Percentiles rank a stretch among this genome's conserved stretches.
Evolutionary conservation across 2,888 invertebrate species (phyloP).

Genomic region (Chydorus sphaericus): DNA sequence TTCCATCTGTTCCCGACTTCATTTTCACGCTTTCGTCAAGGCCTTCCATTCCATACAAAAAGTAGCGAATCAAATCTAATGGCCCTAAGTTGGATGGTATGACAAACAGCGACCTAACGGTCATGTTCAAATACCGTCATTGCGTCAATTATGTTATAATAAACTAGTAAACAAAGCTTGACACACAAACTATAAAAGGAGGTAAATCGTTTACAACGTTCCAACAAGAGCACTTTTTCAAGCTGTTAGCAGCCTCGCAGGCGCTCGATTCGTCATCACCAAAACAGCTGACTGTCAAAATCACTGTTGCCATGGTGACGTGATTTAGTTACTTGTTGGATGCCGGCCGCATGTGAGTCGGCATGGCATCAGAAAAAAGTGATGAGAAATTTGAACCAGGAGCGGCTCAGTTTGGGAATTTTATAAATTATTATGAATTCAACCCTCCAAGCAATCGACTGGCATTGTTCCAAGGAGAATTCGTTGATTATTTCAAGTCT

Average conservation of each 20-base stretch:
- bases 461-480: not conserved
- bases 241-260: too few species aligned
- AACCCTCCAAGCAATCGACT: conserved; percentile 50
- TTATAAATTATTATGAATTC: conserved; percentile 74
- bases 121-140: not conserved
- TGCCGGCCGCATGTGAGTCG: not conserved
- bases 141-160: not conserved
- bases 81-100: not conserved
- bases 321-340: too few species aligned
- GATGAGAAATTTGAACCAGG: conserved; percentile 43
- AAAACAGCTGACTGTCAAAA: not conserved
- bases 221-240: too few species aligned
- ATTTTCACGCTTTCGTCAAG: not conserved
- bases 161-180: not conserved
- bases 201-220: too few species aligned
- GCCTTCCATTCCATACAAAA: conserved; percentile 2
- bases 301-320: too few species aligned
- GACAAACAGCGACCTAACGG: not conserved
- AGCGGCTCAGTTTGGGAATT: conserved; percentile 63
- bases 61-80: not conserved
- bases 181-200: too few species aligned
- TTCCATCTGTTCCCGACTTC: too few species aligned
- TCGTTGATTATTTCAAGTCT: conserved; percentile 24
- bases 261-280: too few species aligned
- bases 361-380: not conserved